phyloP scores from a whole-genome alignment of 2,797 vertebrate species.

The Poliocrania exsul region DNA sequence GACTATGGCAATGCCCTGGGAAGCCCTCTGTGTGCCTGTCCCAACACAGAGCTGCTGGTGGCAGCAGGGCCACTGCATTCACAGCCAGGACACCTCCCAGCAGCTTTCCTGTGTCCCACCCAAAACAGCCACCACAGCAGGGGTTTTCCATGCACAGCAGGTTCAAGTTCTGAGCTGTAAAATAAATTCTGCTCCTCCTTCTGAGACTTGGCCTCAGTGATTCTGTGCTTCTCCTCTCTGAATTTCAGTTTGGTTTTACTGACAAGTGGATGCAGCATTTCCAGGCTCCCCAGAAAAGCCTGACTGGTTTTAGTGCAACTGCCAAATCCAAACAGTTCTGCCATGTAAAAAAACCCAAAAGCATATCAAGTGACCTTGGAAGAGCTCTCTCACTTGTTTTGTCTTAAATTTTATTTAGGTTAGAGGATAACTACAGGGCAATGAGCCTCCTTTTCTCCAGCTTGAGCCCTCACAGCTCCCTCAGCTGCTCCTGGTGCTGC shows the following conservation, averaged over 20 bases:
- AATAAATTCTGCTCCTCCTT: background rate
- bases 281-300: background rate
- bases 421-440: background rate
- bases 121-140: background rate
- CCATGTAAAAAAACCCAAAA: fast-evolving
- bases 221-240: background rate
- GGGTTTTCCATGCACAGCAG: background rate
- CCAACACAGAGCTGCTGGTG: background rate
- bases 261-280: background rate
- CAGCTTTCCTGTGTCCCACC: background rate
- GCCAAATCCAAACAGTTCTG: background rate
- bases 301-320: background rate
- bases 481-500: background rate
- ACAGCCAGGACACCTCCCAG: background rate
- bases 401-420: background rate
- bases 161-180: background rate
- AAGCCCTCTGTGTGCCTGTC: background rate
- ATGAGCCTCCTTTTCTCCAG: background rate
- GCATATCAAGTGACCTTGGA: background rate
- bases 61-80: background rate
- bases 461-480: background rate
- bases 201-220: background rate
- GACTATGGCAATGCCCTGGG: background rate
- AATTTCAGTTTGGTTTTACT: background rate
- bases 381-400: background rate